phyloP scores from a whole-genome alignment of 2,888 invertebrate species.

The Tiliacea aurago region DNA sequence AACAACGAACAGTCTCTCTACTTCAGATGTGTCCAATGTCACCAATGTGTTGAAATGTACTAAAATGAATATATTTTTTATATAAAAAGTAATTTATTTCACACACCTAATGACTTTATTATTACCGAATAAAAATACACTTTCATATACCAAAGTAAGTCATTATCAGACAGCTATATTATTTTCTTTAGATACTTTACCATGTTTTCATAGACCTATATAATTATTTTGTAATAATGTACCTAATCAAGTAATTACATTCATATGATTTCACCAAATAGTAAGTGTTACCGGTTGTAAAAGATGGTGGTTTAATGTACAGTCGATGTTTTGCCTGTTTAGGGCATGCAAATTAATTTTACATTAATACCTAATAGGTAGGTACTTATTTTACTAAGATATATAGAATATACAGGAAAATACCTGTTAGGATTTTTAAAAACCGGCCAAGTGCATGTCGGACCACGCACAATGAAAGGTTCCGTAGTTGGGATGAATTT shows the following conservation, averaged over 20 bases:
- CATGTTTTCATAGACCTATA: not conserved
- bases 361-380: too few species aligned
- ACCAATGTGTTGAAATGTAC: not conserved
- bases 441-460: too few species aligned
- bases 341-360: too few species aligned
- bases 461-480: too few species aligned
- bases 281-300: too few species aligned
- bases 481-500: too few species aligned
- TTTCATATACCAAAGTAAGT: slow-evolving; percentile 18
- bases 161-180: not conserved
- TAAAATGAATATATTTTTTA: not conserved
- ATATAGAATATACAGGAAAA: too few species aligned
- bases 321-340: too few species aligned
- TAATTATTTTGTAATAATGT: slow-evolving; percentile 11
- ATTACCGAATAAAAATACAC: slow-evolving; percentile 18
- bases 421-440: too few species aligned
- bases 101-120: slow-evolving; percentile 12
- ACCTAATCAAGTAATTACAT: not conserved
- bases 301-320: too few species aligned
- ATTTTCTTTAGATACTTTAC: slow-evolving; percentile 1
- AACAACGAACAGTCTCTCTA: not conserved
- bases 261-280: not conserved
- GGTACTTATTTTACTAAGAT: too few species aligned
- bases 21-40: too few species aligned
- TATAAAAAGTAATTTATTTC: not conserved